Base-by-base conservation (phyloP, 2,113 vertebrate genomes). In the Rhagologus leucostigma region DNA sequence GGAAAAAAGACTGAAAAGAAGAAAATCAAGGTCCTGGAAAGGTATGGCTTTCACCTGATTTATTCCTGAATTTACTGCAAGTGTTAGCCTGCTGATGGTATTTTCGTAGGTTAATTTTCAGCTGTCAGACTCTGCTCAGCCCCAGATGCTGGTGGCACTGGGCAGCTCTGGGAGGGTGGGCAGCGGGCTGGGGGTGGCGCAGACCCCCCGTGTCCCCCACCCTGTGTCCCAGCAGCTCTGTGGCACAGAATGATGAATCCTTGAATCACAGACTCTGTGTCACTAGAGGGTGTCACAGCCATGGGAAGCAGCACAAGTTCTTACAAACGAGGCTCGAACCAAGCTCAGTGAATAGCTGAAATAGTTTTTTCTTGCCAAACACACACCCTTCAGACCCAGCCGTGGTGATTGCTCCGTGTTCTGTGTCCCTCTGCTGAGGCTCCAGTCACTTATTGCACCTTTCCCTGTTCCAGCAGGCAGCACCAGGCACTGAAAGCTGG, bases 261-360 rank as follows among this genome's bases (percentile, higher is more conserved):
- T 4, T 16, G 84, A 62, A 16, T 77, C 71, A 5, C 56, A 27
- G 49, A 0, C 23, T 42, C 35, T 33, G 80, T 63, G 89, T 91
- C 89, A 87, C 89, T 91, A 91, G 94, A 96, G 95, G 94, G 92
- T 53, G 76, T 39, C 53, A 13, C 67, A 71, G 84, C 80, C 87
- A 16, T 8, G 76, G 57, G 67, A 95, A 95, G 92, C n/a, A 3
- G n/a, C 56, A 1, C 46, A 8, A 33, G 17, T 30, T 49, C 42
- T 30, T 0, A 4, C 15, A 9, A 23, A 4, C 0, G 12, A 37
- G 10, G 14, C 42, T 89, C 20, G 4, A 29, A 6, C 42, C 37
- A 1, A 26, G 63, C 56, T 9, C 62, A 23, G 1, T 1, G 47
- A 56, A 4, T 0, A 6, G 12, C 11, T 62, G 41, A 6, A 49